These are phyloP conservation scores for Melanargia galathea DNA, from an alignment of 2,888 invertebrate genomes.

Conservation along the genomic window DNA sequence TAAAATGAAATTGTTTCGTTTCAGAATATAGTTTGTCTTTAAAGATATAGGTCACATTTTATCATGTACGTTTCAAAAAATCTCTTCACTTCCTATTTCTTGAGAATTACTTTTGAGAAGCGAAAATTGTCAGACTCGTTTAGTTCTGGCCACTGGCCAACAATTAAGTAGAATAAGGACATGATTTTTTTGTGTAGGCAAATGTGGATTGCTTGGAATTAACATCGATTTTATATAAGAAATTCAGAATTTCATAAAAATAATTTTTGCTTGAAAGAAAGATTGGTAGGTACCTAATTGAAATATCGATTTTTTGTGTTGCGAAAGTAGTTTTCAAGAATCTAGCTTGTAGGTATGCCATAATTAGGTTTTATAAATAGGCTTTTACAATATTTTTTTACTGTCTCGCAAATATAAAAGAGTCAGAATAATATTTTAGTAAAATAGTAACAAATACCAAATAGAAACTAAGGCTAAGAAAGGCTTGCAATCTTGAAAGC, in stretches of 20 bases:
- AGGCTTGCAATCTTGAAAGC: no score
- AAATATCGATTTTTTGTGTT: no score
- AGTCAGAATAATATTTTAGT: no score
- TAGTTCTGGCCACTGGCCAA: conserved; percentile 35
- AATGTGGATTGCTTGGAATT: conserved; percentile 17
- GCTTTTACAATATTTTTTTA: no score
- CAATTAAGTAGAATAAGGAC: conserved; percentile 33
- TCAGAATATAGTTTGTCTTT: neutral
- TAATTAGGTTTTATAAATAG: no score
- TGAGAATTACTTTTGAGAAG: conserved; percentile 34
- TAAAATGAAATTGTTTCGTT: conserved; percentile 4
- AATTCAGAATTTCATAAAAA: neutral
- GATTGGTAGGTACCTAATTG: no score
- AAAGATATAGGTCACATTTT: conserved; percentile 7
- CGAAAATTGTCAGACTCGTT: conserved; percentile 37
- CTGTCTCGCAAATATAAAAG: no score
- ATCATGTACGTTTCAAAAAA: neutral
- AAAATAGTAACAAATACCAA: no score
- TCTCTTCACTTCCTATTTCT: conserved; percentile 27
- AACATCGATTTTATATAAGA: conserved; percentile 4
- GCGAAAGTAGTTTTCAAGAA: no score
- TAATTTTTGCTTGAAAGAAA: no score
- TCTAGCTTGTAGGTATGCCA: no score
- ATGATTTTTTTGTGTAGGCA: conserved; percentile 32
- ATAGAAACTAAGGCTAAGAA: no score